Evolutionary conservation across 1,140 invertebrate genomes (phyloP), one percentile per base, ranked within the genome.

Genomic region (Uloborus diversus): DNA sequence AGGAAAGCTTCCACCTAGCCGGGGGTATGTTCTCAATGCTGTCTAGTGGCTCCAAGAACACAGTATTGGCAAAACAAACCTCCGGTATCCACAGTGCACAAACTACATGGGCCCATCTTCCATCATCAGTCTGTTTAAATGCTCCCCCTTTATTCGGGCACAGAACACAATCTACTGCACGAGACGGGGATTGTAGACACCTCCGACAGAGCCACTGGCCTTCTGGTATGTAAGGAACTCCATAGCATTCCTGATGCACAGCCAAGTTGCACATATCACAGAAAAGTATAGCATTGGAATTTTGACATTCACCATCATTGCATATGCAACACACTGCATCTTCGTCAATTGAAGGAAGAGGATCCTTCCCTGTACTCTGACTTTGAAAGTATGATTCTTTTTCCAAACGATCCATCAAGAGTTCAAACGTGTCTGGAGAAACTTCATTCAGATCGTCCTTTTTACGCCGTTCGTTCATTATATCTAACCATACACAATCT

Each of bases 231-330:
- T 99, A 99, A 20, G 97, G 97, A 7, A 98, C 97, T 61, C 98
- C 98, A 87, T 99, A 99, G 86, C 98, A 99, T 88, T 99, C 98
- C 87, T 99, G 97, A 88, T 99, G 97, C 23, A 99, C 97, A 23
- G 97, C 96, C 32, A 99, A 88, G 88, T 99, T 99, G 87, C 97
- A 99, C 96, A 99, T 99, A 88, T 99, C 98, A 89, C 98, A 99
- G 87, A 99, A 99, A 35, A 99, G 89, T 84, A 95, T 95, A 37
- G 94, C 94, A 87, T 99, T 99, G 79, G 94, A 95, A 86, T 98
- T 98, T 85, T 97, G 94, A 87, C 97, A 99, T 85, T 99, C 97
- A 13, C 97, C 97, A 85, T 92, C 91, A 86, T 90, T 88, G 85
- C 91, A 92, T 83, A 99, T 98, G 85, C 95, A 98, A 86, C 98